Evolutionary conservation across 53 echinoderm and acorn worm genomes (phyloP).

Genomic region (Glandiceps talaboti): DNA sequence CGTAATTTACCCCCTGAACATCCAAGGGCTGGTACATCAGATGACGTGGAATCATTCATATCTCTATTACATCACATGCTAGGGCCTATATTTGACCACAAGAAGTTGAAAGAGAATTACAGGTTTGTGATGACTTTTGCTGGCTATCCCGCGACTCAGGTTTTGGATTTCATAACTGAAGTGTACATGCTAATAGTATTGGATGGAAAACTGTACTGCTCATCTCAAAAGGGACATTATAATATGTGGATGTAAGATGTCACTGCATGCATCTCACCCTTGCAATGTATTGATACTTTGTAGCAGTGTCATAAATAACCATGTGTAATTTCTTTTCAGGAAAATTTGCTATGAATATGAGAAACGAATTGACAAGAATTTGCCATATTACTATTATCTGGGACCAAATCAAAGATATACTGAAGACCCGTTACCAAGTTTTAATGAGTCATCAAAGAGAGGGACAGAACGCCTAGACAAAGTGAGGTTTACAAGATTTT

Average conservation of each 20-base stretch:
- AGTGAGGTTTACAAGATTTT: neutral
- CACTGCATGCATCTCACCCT: no score
- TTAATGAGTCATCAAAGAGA: neutral
- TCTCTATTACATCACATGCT: conserved; percentile 14
- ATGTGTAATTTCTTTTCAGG: no score
- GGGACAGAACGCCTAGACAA: neutral
- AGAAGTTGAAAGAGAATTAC: conserved; percentile 3
- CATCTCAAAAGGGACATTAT: no score
- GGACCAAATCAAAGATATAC: neutral
- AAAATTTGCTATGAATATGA: neutral
- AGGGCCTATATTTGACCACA: conserved; percentile 12
- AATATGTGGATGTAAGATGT: no score
- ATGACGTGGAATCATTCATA: no score
- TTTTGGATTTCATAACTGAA: neutral
- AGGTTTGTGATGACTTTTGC: no score
- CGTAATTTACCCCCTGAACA: no score
- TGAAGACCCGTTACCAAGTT: neutral
- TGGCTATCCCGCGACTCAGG: no score
- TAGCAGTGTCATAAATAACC: no score
- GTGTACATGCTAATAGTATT: neutral
- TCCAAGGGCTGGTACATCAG: no score
- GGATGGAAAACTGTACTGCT: conserved; percentile 3
- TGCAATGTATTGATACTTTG: no score
- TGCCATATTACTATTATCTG: conserved; percentile 5
- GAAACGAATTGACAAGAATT: conserved; percentile 1